phyloP scores from a whole-genome alignment of 2,113 vertebrate species.

The Thamnaconus septentrionalis region DNA sequence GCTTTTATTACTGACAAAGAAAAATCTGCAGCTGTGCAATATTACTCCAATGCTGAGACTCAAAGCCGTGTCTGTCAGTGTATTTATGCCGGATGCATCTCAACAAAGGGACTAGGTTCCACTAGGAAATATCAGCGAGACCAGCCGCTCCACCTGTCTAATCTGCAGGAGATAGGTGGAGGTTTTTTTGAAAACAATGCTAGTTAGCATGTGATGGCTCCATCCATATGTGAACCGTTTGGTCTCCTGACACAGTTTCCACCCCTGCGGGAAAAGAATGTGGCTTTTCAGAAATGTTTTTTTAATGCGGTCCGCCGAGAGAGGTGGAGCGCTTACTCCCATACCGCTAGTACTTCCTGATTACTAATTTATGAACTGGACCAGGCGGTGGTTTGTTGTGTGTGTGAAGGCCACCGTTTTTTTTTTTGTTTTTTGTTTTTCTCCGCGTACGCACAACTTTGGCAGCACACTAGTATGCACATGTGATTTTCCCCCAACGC shows the following conservation, averaged over 20 bases:
- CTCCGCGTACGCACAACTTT: neutral
- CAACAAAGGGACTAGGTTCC: no score
- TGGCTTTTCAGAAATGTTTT: constrained; percentile 17
- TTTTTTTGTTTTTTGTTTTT: neutral
- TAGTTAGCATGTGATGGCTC: neutral
- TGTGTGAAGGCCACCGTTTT: no score
- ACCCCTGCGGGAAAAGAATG: constrained; percentile 12
- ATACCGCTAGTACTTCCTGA: constrained; percentile 4
- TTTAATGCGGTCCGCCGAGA: constrained; percentile 19
- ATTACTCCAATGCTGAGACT: no score
- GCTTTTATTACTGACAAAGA: neutral
- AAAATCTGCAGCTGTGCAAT: neutral
- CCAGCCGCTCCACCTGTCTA: no score
- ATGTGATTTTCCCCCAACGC: constrained; percentile 1
- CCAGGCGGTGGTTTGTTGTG: constrained; percentile 3
- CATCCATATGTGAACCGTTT: constrained; percentile 1
- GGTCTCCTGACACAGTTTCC: constrained; percentile 8
- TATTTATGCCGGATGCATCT: no score
- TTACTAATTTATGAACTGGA: constrained; percentile 30
- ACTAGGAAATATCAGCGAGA: no score
- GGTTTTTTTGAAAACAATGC: no score
- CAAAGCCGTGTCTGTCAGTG: no score
- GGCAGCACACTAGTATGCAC: neutral
- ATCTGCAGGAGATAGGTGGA: no score
- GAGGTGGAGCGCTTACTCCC: constrained; percentile 6